Base-by-base conservation (phyloP, 2,888 invertebrate species). In the Perizoma affinitatum region DNA sequence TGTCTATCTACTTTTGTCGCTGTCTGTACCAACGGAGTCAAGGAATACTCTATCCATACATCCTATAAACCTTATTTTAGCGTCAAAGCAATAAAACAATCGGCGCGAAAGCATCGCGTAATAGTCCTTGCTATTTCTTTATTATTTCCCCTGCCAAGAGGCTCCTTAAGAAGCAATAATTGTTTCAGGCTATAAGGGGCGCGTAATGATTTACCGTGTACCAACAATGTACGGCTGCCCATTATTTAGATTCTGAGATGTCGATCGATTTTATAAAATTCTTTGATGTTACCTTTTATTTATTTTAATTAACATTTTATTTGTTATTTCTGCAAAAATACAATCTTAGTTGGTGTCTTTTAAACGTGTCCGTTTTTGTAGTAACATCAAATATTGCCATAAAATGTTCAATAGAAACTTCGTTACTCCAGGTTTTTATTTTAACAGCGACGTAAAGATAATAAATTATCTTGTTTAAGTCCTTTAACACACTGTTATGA, bases 111-210 rank as follows among this genome's bases (percentile, higher is more conserved):
- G 69, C 58, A 65, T 67, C 61, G 63, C 68, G 61, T 69, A 71
- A 73, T 68, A 68, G 70, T 67, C 69, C 43, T 54, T 63, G 63
- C 44, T 58, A 77, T 77, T 76, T 77, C 74, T 80, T 83, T 81
- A 79, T 83, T 82, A 79, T 81, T 82, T 81, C 74, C 74, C 67
- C 49, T 41, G 51, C 40, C 58, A 44, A 63, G 63, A 58, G 45
- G 55, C 41, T 78, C 76, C 76, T 78, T 84, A 84, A 82, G 82
- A 78, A 79, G 82, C 79, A 79, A 82, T 85, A 84, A 84, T 84
- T 86, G 84, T 83, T 86, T 83, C 76, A 76, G 73, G 70, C 66
- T 60, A 74, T 73, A 68, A 75, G 71, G 74, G 72, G 73, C 67
- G 68, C 55, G 66, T 75, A 74, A 78, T 76, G 74, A 79, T 79